Percentiles rank a stretch among this genome's conserved stretches.
These are phyloP conservation scores for Choloepus hoffmanni DNA, from an alignment of 2,113 vertebrate genomes.

Conservation along the genomic window DNA sequence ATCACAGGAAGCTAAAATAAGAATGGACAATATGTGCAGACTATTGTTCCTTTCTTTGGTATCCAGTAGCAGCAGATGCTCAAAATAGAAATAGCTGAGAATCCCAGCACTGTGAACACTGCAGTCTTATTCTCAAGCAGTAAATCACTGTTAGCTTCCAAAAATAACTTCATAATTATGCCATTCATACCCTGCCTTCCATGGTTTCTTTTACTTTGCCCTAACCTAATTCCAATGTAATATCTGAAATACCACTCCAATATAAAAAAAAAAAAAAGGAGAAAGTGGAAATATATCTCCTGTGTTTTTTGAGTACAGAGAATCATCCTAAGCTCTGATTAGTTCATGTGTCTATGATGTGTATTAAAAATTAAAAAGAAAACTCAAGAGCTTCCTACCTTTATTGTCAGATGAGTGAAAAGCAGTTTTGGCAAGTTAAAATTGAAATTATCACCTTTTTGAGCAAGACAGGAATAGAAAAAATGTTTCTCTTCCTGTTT, in stretches of 20 bases:
- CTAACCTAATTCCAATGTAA: not conserved
- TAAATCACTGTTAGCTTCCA: not conserved
- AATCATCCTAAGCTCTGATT: conserved; percentile 10
- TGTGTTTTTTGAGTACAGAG: conserved; percentile 38
- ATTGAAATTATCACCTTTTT: not conserved
- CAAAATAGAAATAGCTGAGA: not conserved
- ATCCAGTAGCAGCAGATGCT: not conserved
- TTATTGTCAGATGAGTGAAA: conserved; percentile 40
- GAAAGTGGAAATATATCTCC: not conserved
- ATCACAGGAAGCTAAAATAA: not conserved
- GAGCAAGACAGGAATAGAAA: not conserved
- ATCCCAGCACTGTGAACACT: not conserved
- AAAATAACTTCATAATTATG: not conserved
- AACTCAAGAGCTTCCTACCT: conserved; percentile 6
- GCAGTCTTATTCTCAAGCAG: not conserved
- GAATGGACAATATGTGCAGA: not conserved
- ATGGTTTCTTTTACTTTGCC: conserved; percentile 16
- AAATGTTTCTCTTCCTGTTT: not conserved
- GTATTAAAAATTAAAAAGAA: conserved; percentile 16
- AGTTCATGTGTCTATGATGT: not conserved
- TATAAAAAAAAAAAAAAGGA: not conserved
- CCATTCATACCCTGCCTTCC: not conserved
- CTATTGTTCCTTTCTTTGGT: not conserved
- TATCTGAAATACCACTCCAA: not conserved
- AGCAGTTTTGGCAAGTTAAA: not conserved